Evolutionary conservation across 2,113 vertebrate genomes (phyloP), one percentile per base, ranked within the genome.

Genomic region (Zosterops lateralis): DNA sequence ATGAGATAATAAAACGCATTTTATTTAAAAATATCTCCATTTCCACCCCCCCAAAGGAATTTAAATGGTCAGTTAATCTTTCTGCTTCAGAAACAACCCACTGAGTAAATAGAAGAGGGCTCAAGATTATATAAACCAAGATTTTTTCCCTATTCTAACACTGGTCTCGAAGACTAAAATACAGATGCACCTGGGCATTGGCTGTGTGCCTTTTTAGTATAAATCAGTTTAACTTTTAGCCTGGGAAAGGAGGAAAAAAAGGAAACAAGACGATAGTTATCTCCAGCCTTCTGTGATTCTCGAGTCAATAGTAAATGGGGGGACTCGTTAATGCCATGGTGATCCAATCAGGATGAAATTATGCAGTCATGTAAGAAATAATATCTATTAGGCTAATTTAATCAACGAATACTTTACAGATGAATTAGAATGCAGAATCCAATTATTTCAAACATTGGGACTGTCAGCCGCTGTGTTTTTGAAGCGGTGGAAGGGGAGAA

Each of bases 311-410:
- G 98, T 97, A 99, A 99, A 99, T 97, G 98, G 98, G 98, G 97
- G 97, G 98, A 95, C 98, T 98, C 96, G 96, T 98, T 98, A 98
- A 98, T 96, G 97, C 95, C 94, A 75, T 47, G 72, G 96, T 96
- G 98, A 97, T 96, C 96, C 95, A 97, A 98, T 98, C 98, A 97
- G 96, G 98, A 94, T 96, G 95, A 98, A 98, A 98, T 98, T 97
- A 98, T 95, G 98, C 98, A 98, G 98, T 98, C 98, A 98, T 98
- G 98, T 98, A 99, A 98, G 98, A 98, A 99, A 99, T 98, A 98
- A 98, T 98, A 98, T 98, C 99, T 98, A 99, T 99, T 99, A 99
- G 98, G 98, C 98, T 99, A 98, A 99, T 99, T 99, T 98, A 99
- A 99, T 99, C 99, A 99, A 98, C 92, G 96, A 98, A 98, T 98